phyloP scores from a whole-genome alignment of 2,113 vertebrate genomes.

The Rhadina sibilatrix region DNA sequence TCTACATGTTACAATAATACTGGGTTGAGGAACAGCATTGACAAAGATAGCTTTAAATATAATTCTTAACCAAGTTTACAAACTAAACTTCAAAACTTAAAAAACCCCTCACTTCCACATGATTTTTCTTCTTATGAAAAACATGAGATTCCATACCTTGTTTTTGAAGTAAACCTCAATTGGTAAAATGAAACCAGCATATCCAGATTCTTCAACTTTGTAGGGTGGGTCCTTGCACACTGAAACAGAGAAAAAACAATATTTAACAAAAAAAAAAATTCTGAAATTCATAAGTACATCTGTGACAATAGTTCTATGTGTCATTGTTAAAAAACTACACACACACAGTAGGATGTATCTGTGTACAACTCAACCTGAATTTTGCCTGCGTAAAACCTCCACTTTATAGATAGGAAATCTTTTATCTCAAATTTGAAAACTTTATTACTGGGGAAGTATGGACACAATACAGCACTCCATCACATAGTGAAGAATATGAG shows the following conservation, averaged over 20 bases:
- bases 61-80: background rate
- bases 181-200: slow-evolving; percentile 91
- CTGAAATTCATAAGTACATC: background rate
- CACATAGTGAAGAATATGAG: background rate
- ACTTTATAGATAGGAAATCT: background rate
- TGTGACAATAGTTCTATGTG: rapidly evolving
- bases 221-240: slow-evolving; percentile 91
- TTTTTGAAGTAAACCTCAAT: slow-evolving; percentile 93
- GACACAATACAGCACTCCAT: background rate
- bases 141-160: slow-evolving; percentile 76
- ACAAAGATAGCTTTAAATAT: background rate
- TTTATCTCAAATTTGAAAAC: background rate
- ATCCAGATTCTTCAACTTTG: slow-evolving; percentile 92
- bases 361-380: background rate
- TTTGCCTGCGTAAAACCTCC: background rate
- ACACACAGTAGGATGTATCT: rapidly evolving
- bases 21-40: background rate
- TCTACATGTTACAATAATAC: background rate
- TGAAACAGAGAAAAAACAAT: slow-evolving; percentile 47
- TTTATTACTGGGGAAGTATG: rapidly evolving
- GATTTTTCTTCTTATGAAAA: background rate
- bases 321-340: background rate
- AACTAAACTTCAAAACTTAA: background rate
- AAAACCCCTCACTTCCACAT: rapidly evolving
- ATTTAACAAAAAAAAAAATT: background rate